Evolutionary conservation across 2,888 invertebrate genomes (phyloP).

Genomic region (Cosmorhoe ocellata): DNA sequence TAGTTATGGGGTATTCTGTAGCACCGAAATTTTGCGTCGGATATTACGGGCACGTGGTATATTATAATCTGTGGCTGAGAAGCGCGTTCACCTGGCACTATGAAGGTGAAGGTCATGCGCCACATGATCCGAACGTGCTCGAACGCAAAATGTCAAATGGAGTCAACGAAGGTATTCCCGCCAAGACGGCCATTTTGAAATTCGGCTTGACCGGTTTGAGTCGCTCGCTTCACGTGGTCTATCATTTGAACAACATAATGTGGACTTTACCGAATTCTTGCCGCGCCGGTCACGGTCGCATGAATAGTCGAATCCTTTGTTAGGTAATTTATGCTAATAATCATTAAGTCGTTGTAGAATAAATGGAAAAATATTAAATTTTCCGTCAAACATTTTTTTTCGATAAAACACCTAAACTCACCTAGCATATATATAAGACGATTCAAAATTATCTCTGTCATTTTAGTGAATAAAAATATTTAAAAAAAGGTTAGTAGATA

Average conservation of each 20-base stretch:
- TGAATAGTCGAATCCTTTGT: slow-evolving; percentile 17
- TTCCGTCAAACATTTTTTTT: no score
- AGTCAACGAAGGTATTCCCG: slow-evolving; percentile 50
- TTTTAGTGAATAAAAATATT: no score
- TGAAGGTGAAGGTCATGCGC: slow-evolving; percentile 76
- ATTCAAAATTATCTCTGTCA: no score
- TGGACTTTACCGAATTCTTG: slow-evolving; percentile 49
- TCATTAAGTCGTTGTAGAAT: no score
- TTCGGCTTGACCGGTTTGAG: slow-evolving; percentile 67
- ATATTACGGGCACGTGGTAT: slow-evolving; percentile 1
- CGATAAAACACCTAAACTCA: no score
- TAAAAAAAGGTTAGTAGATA: no score
- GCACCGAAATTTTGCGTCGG: slow-evolving; percentile 11
- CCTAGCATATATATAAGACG: no score
- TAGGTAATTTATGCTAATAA: no score
- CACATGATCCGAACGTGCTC: slow-evolving; percentile 52
- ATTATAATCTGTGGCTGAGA: slow-evolving; percentile 24
- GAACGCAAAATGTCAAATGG: slow-evolving; percentile 65
- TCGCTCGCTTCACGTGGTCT: slow-evolving; percentile 36
- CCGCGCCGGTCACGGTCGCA: slow-evolving; percentile 33
- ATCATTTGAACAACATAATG: slow-evolving; percentile 42
- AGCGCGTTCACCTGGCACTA: slow-evolving; percentile 68
- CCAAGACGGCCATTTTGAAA: slow-evolving; percentile 69
- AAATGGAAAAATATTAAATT: no score
- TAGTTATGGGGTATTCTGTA: no score